Evolutionary conservation across 2,888 invertebrate genomes (phyloP).

Genomic region (Pachymerium ferrugineum): DNA sequence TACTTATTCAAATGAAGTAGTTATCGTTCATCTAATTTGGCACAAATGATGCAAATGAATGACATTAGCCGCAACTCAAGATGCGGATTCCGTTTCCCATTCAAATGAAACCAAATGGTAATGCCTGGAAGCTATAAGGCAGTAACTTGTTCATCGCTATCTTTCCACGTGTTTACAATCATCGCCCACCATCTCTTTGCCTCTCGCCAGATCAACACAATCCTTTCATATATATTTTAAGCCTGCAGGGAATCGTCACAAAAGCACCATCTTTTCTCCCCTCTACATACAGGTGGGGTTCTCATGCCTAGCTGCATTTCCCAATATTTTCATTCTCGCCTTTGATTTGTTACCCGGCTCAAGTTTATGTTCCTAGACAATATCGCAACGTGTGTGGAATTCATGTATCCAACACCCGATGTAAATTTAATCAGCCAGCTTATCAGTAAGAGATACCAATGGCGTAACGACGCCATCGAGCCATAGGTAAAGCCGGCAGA

Average conservation of each 20-base stretch:
- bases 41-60: conserved; percentile 21
- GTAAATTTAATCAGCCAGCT: conserved; percentile 15
- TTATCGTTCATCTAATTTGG: conserved; percentile 18
- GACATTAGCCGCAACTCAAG: conserved; percentile 18
- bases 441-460: not conserved
- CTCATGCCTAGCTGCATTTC: not conserved
- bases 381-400: conserved; percentile 1
- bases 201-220: not conserved
- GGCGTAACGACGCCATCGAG: not conserved
- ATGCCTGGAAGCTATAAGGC: not conserved
- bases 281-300: too few species aligned
- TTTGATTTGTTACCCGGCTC: conserved; percentile 12
- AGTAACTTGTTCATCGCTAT: not conserved
- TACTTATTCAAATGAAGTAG: conserved; percentile 10
- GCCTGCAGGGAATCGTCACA: not conserved
- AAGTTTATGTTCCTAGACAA: conserved; percentile 7
- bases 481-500: not conserved
- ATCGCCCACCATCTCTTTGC: too few species aligned
- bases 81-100: conserved; percentile 18
- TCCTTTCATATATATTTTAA: conserved; percentile 14
- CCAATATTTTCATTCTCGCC: not conserved
- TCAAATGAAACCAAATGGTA: not conserved
- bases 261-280: not conserved
- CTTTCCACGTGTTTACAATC: not conserved
- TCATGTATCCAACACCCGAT: conserved; percentile 4